Base-by-base conservation (phyloP, 2,113 vertebrate species). In the Polyodon spathula region DNA sequence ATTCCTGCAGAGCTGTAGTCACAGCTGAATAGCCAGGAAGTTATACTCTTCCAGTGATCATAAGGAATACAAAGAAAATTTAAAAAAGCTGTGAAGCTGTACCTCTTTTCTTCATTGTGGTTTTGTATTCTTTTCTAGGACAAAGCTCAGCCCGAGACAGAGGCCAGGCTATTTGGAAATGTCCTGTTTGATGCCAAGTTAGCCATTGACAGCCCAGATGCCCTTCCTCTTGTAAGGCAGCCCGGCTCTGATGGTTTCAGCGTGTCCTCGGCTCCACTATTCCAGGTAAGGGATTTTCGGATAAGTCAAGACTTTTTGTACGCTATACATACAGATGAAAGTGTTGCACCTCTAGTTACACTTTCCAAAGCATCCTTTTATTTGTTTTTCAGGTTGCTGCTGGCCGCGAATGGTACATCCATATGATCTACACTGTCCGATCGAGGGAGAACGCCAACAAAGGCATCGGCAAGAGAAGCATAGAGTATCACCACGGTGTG, bases 131-230 rank as follows among this genome's bases (percentile, higher is more conserved):
- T 58, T 68, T n/a, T 71, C 46, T 66, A 88, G 84, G 87, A 87
- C 73, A 90, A 87, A 72, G 75, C 83, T 67, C 76, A 86, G 63
- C 81, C 84, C n/a, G 87, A 89, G 65, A 86, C 84, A 11, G 83
- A 81, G 68, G 77, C 75, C 17, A 56, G 66, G 63, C 55, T 66
- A 8, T 89, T 85, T 74, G 81, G 79, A 41, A 79, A 82, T 50
- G 68, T 89, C 58, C 27, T 64, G 27, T 88, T 88, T 50, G 64
- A 74, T 11, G 85, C 84, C 63, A 73, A 54, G 0, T 58, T 86
- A 67, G 88, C 82, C n/a, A 64, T 68, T 14, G 83, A 88, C 48
- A 75, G 59, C 4, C 44, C 71, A 9, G 82, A 78, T 60, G 82
- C 72, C 40, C 61, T 79, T n/a, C 54, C 83, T 58, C 68, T 85